Evolutionary conservation across 2,113 vertebrate species (phyloP).

Genomic region (Leiothrix lutea): DNA sequence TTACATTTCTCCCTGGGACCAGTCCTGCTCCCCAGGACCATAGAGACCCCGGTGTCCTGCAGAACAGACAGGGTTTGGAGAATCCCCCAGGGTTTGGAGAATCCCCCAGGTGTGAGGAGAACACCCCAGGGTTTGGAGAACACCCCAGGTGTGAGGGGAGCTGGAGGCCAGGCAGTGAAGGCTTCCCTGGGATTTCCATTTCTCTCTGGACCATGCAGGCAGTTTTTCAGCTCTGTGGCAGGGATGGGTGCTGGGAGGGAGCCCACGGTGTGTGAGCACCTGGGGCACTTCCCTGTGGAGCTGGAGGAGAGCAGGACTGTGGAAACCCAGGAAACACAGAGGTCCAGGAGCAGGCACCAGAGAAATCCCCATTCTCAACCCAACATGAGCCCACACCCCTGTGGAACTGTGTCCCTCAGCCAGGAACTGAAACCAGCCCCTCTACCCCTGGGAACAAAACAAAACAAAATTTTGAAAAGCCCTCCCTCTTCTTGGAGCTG

Average conservation of each 20-base stretch:
- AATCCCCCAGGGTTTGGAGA: too few species aligned
- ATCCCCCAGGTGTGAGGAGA: too few species aligned
- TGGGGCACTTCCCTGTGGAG: neutral
- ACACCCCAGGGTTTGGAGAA: neutral
- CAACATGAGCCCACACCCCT: neutral
- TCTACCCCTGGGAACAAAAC: neutral
- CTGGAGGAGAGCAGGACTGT: neutral
- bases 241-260: neutral
- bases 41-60: too few species aligned
- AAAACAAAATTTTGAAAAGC: neutral
- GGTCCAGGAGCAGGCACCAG: neutral
- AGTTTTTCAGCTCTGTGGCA: accelerated
- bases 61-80: too few species aligned
- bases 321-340: neutral
- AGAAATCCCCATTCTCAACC: neutral
- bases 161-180: neutral
- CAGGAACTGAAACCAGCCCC: neutral
- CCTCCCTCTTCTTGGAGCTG: neutral
- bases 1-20: neutral
- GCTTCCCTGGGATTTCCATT: neutral
- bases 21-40: too few species aligned
- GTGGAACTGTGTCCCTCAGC: neutral
- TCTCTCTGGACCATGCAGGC: neutral
- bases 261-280: accelerated
- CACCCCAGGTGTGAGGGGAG: neutral